Conservation (phyloP, 2,113 vertebrate species). For the Rhegmatorhina hoffmannsi region DNA sequence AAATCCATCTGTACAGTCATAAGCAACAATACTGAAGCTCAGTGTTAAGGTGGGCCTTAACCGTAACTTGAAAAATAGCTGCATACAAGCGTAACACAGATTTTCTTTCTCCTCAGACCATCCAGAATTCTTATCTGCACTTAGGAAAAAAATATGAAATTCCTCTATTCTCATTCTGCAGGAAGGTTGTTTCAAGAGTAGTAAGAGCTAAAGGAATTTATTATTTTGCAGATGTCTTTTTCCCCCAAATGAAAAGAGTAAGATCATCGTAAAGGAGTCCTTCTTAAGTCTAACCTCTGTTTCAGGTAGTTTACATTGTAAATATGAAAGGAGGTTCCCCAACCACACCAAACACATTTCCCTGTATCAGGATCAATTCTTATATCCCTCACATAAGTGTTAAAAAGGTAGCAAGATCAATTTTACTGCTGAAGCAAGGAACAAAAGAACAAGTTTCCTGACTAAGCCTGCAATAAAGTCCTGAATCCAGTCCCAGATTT, state of each 20-base stretch:
- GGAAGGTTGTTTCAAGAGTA: neutral
- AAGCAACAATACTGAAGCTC: neutral
- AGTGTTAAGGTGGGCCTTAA: neutral
- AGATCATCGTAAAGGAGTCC: neutral
- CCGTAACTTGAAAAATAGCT: neutral
- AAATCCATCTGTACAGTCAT: neutral
- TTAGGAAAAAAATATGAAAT: neutral
- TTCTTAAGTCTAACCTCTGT: rapidly evolving
- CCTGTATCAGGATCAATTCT: neutral
- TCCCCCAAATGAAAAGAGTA: neutral
- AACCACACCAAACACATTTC: neutral
- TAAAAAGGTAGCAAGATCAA: neutral
- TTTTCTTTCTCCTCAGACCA: neutral
- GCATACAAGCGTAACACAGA: rapidly evolving
- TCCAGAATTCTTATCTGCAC: neutral
- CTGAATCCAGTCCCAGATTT: neutral
- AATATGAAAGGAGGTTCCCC: neutral
- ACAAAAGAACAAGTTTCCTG: neutral
- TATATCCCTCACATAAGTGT: neutral
- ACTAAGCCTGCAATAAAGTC: neutral
- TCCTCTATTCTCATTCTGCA: neutral
- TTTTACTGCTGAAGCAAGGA: neutral
- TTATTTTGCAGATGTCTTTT: neutral
- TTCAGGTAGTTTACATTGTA: neutral
- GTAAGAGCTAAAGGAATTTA: neutral